Percentiles rank a stretch among this genome's conserved stretches.
Evolutionary conservation across 2,888 invertebrate species (phyloP).

Genomic region (Rhimphoctona megacephalus): DNA sequence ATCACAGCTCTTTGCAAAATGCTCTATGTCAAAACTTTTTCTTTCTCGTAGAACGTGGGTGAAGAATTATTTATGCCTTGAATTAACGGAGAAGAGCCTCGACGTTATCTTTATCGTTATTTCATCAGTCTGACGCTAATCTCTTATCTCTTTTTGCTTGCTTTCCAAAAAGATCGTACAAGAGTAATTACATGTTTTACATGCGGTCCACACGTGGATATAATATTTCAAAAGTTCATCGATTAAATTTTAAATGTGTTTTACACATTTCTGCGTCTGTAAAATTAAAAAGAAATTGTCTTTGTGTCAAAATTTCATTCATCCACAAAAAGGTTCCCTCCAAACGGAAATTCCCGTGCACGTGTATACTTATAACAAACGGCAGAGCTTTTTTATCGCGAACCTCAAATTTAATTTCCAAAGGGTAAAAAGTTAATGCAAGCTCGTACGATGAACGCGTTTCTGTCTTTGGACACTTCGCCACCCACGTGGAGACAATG

Average conservation of each 20-base stretch:
- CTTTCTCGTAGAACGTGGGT: conserved; percentile 5
- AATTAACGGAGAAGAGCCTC: conserved; percentile 53
- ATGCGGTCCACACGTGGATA: background rate
- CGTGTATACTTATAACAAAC: background rate
- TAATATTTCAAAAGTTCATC: background rate
- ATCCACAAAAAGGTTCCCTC: background rate
- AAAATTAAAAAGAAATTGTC: background rate
- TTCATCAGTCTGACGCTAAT: conserved; percentile 17
- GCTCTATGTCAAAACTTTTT: conserved; percentile 1
- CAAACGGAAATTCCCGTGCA: background rate
- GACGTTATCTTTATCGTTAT: conserved; percentile 68
- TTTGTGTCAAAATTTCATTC: background rate
- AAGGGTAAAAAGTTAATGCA: conserved; percentile 45
- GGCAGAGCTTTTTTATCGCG: background rate
- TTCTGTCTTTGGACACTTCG: conserved; percentile 7
- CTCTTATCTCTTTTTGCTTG: background rate
- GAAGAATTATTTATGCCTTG: conserved; percentile 62
- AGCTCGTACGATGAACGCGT: conserved; percentile 19
- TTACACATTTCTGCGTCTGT: background rate
- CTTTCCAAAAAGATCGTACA: background rate
- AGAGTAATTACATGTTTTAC: conserved; percentile 42
- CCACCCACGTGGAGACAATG: conserved; percentile 45
- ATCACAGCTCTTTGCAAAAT: conserved; percentile 22
- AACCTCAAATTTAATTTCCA: conserved; percentile 55
- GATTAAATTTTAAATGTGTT: background rate